Conservation (phyloP, 1,140 invertebrate species). For the Archivesica marissinica region DNA sequence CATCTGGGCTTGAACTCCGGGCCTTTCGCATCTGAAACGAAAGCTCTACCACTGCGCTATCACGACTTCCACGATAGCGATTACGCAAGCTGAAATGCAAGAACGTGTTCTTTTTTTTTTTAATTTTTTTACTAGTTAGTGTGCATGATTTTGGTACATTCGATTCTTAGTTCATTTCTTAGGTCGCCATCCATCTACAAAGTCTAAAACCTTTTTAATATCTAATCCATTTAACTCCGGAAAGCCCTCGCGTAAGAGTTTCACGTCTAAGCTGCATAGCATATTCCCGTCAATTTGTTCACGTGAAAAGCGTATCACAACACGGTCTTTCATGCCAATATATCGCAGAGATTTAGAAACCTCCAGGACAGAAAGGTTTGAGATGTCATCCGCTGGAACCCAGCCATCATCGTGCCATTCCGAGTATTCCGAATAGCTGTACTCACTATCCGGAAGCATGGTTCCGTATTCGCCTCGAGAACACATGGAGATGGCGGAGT, state of each 20-base stretch:
- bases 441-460: constrained; percentile 78
- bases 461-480: constrained; percentile 76
- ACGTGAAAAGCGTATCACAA: constrained; percentile 78
- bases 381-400: constrained; percentile 76
- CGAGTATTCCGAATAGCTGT: constrained; percentile 74
- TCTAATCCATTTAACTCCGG: constrained; percentile 81
- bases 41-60: no score
- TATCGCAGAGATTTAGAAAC: constrained; percentile 79
- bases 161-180: constrained; percentile 71
- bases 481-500: constrained; percentile 79
- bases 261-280: constrained; percentile 77
- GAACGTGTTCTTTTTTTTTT: no score
- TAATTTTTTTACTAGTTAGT: no score
- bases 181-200: constrained; percentile 81
- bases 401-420: constrained; percentile 75
- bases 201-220: constrained; percentile 81
- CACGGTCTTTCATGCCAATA: constrained; percentile 81
- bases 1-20: no score
- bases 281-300: constrained; percentile 82
- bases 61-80: no score
- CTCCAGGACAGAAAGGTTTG: constrained; percentile 75
- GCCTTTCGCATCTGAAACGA: no score
- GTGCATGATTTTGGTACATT: no score
- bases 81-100: no score
- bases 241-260: constrained; percentile 80